These are phyloP conservation scores for Apamea epomidion DNA, from an alignment of 2,888 invertebrate species.

Conservation along the genomic window DNA sequence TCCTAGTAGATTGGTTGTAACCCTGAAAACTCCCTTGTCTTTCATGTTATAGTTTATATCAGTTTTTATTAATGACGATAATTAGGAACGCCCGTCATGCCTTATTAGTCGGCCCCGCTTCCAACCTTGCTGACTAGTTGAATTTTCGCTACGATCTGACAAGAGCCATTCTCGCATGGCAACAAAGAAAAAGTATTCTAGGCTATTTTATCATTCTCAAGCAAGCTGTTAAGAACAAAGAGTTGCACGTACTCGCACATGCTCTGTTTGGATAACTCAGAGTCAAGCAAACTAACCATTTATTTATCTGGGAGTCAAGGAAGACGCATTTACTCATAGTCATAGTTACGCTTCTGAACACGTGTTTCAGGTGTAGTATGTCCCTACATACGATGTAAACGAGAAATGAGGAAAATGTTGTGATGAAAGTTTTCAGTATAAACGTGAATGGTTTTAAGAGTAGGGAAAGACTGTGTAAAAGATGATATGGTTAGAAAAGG, in stretches of 20 bases:
- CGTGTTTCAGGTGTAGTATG: slow-evolving; percentile 43
- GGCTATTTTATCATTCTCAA: slow-evolving; percentile 6
- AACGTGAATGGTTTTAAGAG: not conserved
- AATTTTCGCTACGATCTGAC: not conserved
- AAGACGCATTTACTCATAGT: slow-evolving; percentile 63
- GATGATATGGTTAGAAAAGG: too few species aligned
- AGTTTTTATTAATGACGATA: not conserved
- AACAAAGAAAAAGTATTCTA: not conserved
- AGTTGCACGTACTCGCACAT: not conserved
- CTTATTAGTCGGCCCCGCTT: not conserved
- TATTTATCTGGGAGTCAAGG: slow-evolving; percentile 44
- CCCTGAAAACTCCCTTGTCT: not conserved
- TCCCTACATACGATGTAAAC: not conserved
- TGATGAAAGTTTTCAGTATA: not conserved
- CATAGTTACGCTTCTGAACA: slow-evolving; percentile 57
- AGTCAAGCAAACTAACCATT: slow-evolving; percentile 36
- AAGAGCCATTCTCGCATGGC: not conserved
- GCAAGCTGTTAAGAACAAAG: slow-evolving; percentile 8
- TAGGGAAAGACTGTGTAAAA: not conserved
- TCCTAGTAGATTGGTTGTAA: not conserved
- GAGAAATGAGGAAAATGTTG: not conserved
- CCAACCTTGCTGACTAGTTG: not conserved
- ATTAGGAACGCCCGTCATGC: not conserved
- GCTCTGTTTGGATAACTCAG: slow-evolving; percentile 13
- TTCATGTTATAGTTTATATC: not conserved